A percentile compares a stretch with the other conserved stretches of the same genome.
phyloP scores from a whole-genome alignment of 2,888 invertebrate genomes.

The Rhamnusium bicolor region DNA sequence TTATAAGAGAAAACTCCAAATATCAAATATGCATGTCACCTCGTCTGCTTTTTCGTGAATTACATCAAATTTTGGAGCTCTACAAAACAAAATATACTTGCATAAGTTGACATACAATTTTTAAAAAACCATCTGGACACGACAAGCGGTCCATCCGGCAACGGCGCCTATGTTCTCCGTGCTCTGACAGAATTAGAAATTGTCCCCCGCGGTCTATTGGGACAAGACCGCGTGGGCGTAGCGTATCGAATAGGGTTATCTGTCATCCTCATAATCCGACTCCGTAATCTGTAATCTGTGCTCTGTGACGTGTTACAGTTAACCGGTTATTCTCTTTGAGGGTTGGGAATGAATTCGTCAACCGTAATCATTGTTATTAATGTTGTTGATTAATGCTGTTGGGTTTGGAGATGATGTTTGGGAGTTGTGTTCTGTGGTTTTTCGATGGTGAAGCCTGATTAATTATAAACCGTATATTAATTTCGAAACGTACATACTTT shows the following conservation, averaged over 20 bases:
- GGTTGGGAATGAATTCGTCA: not conserved
- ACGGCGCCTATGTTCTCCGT: not conserved
- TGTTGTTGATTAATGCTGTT: not conserved
- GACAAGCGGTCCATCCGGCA: not conserved
- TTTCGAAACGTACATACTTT: too few relatives aligned
- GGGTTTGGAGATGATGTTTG: not conserved
- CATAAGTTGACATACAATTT: too few relatives aligned
- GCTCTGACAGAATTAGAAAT: conserved; percentile 32
- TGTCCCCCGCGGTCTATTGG: conserved; percentile 38
- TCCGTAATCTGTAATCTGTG: conserved; percentile 37
- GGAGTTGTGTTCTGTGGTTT: not conserved
- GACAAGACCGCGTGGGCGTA: conserved; percentile 39
- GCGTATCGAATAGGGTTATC: conserved; percentile 37
- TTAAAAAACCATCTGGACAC: not conserved
- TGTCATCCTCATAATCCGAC: conserved; percentile 30
- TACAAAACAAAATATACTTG: too few relatives aligned
- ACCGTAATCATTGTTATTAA: conserved; percentile 11
- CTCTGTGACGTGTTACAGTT: conserved; percentile 4
- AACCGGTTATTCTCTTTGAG: not conserved
- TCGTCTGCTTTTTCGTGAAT: too few relatives aligned
- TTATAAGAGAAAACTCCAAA: too few relatives aligned
- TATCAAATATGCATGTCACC: too few relatives aligned
- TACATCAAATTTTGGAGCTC: too few relatives aligned
- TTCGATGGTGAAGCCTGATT: not conserved
- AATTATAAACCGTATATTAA: not conserved